Evolutionary conservation across 2,113 vertebrate genomes (phyloP).

Genomic region (Elgaria multicarinata): DNA sequence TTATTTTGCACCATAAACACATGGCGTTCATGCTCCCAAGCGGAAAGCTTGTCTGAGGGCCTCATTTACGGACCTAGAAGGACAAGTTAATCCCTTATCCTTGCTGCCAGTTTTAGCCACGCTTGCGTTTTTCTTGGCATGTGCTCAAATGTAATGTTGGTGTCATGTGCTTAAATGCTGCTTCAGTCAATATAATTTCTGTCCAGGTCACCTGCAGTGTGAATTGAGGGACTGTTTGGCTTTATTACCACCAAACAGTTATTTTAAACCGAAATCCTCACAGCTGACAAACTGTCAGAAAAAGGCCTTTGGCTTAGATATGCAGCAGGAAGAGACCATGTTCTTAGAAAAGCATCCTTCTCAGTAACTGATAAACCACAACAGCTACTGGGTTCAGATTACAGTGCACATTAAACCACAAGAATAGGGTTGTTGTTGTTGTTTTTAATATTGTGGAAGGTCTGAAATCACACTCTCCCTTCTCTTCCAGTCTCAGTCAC

Average conservation of each 20-base stretch:
- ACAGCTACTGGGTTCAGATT: constrained; percentile 64
- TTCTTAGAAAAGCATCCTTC: constrained; percentile 86
- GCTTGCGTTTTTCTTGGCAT: constrained; percentile 73
- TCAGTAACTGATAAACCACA: constrained; percentile 86
- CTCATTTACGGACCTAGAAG: constrained; percentile 68
- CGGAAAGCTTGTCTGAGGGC: constrained; percentile 67
- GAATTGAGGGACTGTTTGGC: constrained; percentile 62
- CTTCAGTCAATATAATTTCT: constrained; percentile 70
- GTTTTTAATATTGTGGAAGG: constrained; percentile 61
- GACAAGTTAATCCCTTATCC: constrained; percentile 69
- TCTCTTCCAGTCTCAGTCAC: constrained; percentile 37
- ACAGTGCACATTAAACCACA: constrained; percentile 75
- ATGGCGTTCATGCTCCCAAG: constrained; percentile 60
- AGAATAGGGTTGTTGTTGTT: constrained; percentile 58
- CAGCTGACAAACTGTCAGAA: constrained; percentile 63
- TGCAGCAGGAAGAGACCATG: constrained; percentile 77
- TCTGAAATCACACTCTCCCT: constrained; percentile 58
- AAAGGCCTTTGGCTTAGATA: constrained; percentile 71
- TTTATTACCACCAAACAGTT: constrained; percentile 62
- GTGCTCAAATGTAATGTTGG: constrained; percentile 68
- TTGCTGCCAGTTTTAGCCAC: constrained; percentile 56
- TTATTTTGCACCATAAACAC: constrained; percentile 42
- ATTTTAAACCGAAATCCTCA: constrained; percentile 69
- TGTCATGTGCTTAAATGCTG: constrained; percentile 61
- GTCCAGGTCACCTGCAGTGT: constrained; percentile 63